Conservation (phyloP, 1,140 invertebrate genomes). For the Oreohelix idahoensis region DNA sequence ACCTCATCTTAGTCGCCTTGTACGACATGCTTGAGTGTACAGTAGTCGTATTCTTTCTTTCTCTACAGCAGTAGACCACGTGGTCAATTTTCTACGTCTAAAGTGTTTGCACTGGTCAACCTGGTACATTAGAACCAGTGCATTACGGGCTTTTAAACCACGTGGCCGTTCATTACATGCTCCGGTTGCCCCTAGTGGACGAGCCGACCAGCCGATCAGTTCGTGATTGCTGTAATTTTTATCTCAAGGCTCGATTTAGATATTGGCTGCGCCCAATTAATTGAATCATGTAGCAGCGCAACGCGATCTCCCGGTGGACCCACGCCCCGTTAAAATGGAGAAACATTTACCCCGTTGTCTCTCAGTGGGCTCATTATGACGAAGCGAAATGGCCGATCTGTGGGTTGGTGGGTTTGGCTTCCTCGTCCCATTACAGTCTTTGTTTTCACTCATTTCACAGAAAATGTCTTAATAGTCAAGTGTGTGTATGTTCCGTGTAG, state of each 20-base stretch:
- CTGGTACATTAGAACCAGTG: background rate
- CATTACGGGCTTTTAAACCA: background rate
- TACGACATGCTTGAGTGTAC: too few species aligned
- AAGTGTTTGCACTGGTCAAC: constrained; percentile 4
- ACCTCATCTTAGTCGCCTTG: too few species aligned
- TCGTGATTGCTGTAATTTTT: constrained; percentile 19
- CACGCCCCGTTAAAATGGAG: background rate
- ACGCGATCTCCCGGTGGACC: background rate
- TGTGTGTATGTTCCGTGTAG: too few species aligned
- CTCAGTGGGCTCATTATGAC: background rate
- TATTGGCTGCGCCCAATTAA: constrained; percentile 13
- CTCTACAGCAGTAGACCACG: too few species aligned
- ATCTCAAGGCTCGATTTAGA: constrained; percentile 11
- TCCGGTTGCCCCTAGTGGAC: background rate
- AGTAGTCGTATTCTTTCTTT: too few species aligned
- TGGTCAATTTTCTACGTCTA: too few species aligned
- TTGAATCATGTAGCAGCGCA: constrained; percentile 11
- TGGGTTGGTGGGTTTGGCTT: background rate
- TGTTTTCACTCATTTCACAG: background rate
- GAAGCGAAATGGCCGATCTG: constrained; percentile 3
- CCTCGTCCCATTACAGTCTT: background rate
- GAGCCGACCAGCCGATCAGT: background rate
- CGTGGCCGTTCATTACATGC: constrained; percentile 3
- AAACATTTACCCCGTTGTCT: constrained; percentile 4
- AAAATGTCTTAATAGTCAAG: background rate